phyloP scores from a whole-genome alignment of 2,113 vertebrate species.

The Poecile atricapillus region DNA sequence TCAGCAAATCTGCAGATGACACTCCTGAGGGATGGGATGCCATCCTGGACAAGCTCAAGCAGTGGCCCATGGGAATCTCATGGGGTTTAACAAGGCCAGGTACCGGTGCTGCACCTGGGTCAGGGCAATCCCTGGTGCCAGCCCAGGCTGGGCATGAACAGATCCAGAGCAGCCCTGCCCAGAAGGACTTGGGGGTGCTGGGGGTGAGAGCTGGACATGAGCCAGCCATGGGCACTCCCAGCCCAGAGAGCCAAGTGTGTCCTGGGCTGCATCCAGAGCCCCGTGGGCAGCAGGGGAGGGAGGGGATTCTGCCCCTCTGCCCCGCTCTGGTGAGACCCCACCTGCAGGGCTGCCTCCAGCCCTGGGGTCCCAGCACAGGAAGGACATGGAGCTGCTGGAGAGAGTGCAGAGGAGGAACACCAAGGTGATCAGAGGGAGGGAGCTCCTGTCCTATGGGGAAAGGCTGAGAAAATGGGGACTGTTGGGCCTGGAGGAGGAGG shows the following conservation, averaged over 20 bases:
- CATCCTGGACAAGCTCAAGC: not conserved
- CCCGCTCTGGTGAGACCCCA: not conserved
- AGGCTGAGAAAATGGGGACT: not conserved
- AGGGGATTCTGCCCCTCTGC: not conserved
- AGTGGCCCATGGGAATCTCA: not conserved
- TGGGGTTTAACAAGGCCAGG: not conserved
- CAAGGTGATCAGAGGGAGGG: not conserved
- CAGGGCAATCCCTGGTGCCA: not conserved
- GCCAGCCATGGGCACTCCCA: not conserved
- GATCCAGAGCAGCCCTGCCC: not conserved
- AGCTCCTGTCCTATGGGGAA: accelerated
- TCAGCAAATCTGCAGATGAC: not conserved
- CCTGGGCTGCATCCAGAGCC: not conserved
- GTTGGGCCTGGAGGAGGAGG: not conserved
- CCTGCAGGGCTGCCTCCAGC: not conserved
- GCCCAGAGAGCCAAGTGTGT: not conserved
- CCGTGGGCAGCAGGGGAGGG: not conserved
- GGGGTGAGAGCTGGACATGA: not conserved
- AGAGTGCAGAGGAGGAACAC: not conserved
- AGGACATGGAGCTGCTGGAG: not conserved
- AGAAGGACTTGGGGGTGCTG: not conserved
- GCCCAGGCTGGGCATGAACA: not conserved
- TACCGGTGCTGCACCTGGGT: not conserved
- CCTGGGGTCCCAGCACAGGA: not conserved
- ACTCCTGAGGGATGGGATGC: not conserved